Percentiles rank a stretch among this genome's conserved stretches.
Evolutionary conservation across 1,140 invertebrate species (phyloP).

Genomic region (Halesus radiatus): DNA sequence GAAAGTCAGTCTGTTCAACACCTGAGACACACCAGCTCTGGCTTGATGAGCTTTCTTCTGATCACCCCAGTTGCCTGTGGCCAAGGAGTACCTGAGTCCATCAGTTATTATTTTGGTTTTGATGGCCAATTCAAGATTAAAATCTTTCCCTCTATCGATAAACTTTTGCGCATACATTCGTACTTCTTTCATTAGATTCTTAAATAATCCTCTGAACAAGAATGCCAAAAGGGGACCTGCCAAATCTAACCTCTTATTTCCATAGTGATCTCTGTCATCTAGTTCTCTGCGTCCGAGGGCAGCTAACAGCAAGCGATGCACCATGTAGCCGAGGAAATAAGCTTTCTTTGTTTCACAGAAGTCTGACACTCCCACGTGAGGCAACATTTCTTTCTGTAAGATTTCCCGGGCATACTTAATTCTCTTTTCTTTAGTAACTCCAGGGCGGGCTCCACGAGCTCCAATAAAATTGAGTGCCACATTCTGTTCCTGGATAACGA

Average conservation of each 20-base stretch:
- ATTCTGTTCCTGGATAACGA: conserved; percentile 99
- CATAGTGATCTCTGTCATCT: conserved; percentile 99
- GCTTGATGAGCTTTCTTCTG: conserved; percentile 99
- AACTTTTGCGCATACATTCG: conserved; percentile 98
- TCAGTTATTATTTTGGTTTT: conserved; percentile 98
- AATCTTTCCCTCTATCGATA: conserved; percentile 98
- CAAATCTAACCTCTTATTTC: conserved; percentile 97
- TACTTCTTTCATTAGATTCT: conserved; percentile 95
- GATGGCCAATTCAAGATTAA: conserved; percentile 96
- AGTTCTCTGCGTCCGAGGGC: conserved; percentile 95
- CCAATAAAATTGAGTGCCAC: conserved; percentile 99
- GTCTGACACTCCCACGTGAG: conserved; percentile 98
- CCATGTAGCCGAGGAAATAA: conserved; percentile 98
- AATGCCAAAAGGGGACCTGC: conserved; percentile 97
- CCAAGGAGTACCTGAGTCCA: conserved; percentile 96
- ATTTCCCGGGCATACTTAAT: conserved; percentile 99
- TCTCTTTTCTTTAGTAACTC: conserved; percentile 98
- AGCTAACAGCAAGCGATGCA: conserved; percentile 93
- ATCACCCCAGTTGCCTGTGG: conserved; percentile 99
- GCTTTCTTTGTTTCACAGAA: conserved; percentile 99
- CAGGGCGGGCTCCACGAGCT: conserved; percentile 93
- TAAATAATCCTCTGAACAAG: conserved; percentile 93
- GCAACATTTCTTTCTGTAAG: conserved; percentile 99
- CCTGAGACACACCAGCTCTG: conserved; percentile 89
- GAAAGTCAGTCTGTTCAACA: conserved; percentile 96